Evolutionary conservation across 2,797 vertebrate species (phyloP).

Genomic region (Spea hammondii): DNA sequence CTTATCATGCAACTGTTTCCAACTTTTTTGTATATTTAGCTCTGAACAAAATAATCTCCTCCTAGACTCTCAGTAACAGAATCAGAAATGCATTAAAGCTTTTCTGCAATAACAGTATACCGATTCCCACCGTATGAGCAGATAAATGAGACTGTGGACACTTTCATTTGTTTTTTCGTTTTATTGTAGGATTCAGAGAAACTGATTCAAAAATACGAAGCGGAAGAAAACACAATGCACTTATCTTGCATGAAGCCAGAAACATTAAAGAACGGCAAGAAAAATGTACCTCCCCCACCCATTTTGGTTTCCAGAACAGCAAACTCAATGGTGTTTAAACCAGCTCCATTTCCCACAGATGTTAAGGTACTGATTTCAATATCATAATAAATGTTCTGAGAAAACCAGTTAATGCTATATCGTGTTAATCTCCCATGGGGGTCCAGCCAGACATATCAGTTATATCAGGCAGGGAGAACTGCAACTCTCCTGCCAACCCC

Average conservation of each 20-base stretch:
- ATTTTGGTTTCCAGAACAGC: constrained; percentile 77
- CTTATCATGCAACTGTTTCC: neutral
- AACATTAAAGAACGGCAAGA: constrained; percentile 58
- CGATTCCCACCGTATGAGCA: neutral
- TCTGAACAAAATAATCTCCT: neutral
- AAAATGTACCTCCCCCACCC: constrained; percentile 77
- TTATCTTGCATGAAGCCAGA: constrained; percentile 58
- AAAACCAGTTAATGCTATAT: no score
- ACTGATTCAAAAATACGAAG: constrained; percentile 79
- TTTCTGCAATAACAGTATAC: neutral
- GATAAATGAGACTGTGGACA: constrained; percentile 1
- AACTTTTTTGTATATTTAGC: neutral
- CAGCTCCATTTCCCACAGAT: constrained; percentile 75
- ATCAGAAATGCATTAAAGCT: neutral
- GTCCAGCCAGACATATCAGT: no score
- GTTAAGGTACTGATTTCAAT: constrained; percentile 66
- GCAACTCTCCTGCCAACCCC: no score
- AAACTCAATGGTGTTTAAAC: constrained; percentile 78
- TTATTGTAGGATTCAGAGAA: constrained; percentile 75
- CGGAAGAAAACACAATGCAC: constrained; percentile 77
- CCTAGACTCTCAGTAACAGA: neutral
- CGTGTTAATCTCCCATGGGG: no score
- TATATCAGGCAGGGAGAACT: no score
- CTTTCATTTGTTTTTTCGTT: constrained; percentile 30
- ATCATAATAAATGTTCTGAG: no score